Evolutionary conservation across 1,140 invertebrate genomes (phyloP), one percentile per base, ranked within the genome.

Genomic region (Sarcophaga peregrina): DNA sequence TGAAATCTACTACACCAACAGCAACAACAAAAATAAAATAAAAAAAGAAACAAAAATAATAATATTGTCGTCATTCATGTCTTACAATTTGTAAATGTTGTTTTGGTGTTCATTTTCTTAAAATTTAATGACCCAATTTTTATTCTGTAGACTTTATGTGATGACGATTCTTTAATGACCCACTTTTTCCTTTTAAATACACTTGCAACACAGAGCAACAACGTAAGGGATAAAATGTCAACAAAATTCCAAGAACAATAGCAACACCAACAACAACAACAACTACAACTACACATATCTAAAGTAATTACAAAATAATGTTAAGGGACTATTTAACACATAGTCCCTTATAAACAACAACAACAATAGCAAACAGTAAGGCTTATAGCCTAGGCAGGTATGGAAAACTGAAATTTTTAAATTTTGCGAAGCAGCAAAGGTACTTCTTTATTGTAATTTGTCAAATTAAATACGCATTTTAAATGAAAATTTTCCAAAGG

Each of bases 241-340:
- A 20, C 11, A 25, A 3, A 17, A 72, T 75, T 47, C 45, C 11
- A 75, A 9, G 15, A 47, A 75, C 46, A 47, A 6, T 47, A 15
- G 9, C 7, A 13, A 75, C 15, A 72, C 6, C 17, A 74, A 45
- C 37, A 75, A 7, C 73, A 75, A 75, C 72, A 15, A 74, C 72
- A 45, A 37, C 25, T 13, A 5, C 5, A 8, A 74, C 25, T 45
- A 13, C 45, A 47, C 45, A 78, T 78, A 78, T 17, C 7, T 78
- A 78, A 78, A 78, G 75, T 78, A 78, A 78, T 78, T 78, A 78
- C 47, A 78, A 78, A 78, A 78, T 50, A 52, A 78, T 78, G 75
- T 78, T 78, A 50, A 78, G 75, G 47, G 75, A 78, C 75, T 78
- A 78, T 78, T 78, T 50, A 78, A 78, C 17, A 78, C 48, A 78